Base-by-base conservation (phyloP, 2,888 invertebrate species). In the Acrocyrtus sp. region DNA sequence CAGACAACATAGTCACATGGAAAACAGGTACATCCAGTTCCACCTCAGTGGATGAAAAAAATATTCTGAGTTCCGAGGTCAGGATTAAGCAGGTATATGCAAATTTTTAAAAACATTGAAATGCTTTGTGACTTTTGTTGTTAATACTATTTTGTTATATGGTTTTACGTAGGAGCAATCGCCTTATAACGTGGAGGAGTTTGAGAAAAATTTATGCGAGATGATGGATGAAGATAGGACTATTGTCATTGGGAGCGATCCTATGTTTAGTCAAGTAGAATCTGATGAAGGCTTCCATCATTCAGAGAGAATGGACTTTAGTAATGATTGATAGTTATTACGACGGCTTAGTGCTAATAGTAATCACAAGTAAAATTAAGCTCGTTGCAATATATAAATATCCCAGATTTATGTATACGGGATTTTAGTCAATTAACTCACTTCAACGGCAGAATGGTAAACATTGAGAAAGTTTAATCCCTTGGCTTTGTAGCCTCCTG, bases 181-280 rank as follows among this genome's bases (percentile, higher is more conserved):
- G 19, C n/a, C 58, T 12, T 51, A 45, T 34, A 3, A 41, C 41
- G 24, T 12, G 2, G 58, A 57, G 12, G 58, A 62, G 27, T 54
- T 51, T 50, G 63, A 63, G 2, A 56, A 65, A n/a, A 63, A 65
- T 26, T 41, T 65, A 29, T 70, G 69, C 45, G 90, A 91, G 82
- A 84, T 90, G 56, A 90, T 90, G 90, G 90, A 90, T 78, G 90
- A 90, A 78, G 90, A 90, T 82, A 78, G 82, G 19, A 75, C 57
- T 56, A 74, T 76, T 12, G 78, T 80, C 29, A 81, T 81, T 1
- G 82, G 82, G 0, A 88, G 88, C 50, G 90, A 91, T 83, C 88
- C 89, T 3, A 88, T 90, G 87, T 83, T 90, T 50, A 74, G 76
- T 3, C 76, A 76, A 47, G 69, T 65, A 5, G 68, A 68, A 22